Base-by-base conservation (phyloP, 2,113 vertebrate species). In the Urocynchramus pylzowi region DNA sequence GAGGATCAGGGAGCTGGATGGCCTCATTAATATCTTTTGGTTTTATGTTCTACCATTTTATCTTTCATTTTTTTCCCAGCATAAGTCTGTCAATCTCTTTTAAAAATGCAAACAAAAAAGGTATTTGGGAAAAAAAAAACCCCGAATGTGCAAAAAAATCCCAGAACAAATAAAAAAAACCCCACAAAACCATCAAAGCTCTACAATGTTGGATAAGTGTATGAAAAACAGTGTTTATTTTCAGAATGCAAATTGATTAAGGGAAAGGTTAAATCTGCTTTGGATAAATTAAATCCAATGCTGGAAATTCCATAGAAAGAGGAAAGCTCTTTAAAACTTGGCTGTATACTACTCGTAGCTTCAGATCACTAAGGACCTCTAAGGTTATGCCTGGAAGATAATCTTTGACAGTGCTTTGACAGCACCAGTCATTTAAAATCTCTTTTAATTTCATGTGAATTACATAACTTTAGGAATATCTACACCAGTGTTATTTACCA, bases 141-240 rank as follows among this genome's bases (percentile, higher is more conserved):
- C 0, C 8, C 10, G 35, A 87, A 22, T 7, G 4, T 16, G 17
- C 4, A 20, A 49, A 54, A 61, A 65, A n/a, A 7, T 0, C 0
- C 10, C 24, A 53, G 53, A 70, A 27, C n/a, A n/a, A 63, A n/a
- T 16, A 24, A 54, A 61, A 19, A 42, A 47, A 16, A 12, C 2
- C 19, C 8, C n/a, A 31, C 30, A 24, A 49, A 75, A 57, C 3
- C 2, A 26, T 64, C 30, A 37, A 63, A 71, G 15, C 4, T 84
- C 15, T 79, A 50, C 45, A 73, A 18, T 67, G 5, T 16, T 57
- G 3, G 30, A 11, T 53, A 65, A 18, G 6, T 67, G 26, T 53
- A 49, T 84, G 57, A 54, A 82, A 86, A 68, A 16, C 3, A 3
- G 33, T 45, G 12, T 69, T 85, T 13, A 3, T 87, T 80, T 91